These are phyloP conservation scores for Tonatia bakeri DNA, from an alignment of 2,113 vertebrate species.

Conservation along the genomic window DNA sequence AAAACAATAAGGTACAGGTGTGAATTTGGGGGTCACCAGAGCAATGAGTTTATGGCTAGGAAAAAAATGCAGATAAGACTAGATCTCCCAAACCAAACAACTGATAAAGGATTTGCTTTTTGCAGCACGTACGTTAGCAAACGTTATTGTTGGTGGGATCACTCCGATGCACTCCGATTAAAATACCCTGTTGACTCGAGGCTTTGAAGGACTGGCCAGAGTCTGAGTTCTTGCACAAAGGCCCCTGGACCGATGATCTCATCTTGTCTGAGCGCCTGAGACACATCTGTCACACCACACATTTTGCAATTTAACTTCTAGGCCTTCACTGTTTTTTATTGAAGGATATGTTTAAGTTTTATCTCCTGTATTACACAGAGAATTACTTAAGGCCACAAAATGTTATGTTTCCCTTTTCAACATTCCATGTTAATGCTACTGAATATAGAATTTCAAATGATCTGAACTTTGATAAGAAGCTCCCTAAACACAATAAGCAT, in stretches of 20 bases:
- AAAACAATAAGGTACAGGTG: not conserved
- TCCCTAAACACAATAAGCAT: not conserved
- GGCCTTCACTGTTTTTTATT: not conserved
- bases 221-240: not conserved
- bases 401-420: not conserved
- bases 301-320: not conserved
- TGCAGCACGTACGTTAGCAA: not conserved
- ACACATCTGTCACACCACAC: not conserved
- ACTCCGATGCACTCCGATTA: not conserved
- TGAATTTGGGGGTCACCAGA: not conserved
- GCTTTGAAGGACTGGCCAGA: not conserved
- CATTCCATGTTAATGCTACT: not conserved
- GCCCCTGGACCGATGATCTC: not conserved
- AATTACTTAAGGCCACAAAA: not conserved
- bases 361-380: not conserved
- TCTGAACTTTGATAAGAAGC: not conserved
- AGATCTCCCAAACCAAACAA: not conserved
- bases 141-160: not conserved
- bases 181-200: not conserved
- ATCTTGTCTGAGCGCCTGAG: not conserved
- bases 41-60: not conserved
- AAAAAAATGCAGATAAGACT: not conserved
- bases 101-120: not conserved
- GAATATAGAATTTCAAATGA: not conserved
- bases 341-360: not conserved